Evolutionary conservation across 2,888 invertebrate genomes (phyloP).

Genomic region (Diachrysia chrysitis): DNA sequence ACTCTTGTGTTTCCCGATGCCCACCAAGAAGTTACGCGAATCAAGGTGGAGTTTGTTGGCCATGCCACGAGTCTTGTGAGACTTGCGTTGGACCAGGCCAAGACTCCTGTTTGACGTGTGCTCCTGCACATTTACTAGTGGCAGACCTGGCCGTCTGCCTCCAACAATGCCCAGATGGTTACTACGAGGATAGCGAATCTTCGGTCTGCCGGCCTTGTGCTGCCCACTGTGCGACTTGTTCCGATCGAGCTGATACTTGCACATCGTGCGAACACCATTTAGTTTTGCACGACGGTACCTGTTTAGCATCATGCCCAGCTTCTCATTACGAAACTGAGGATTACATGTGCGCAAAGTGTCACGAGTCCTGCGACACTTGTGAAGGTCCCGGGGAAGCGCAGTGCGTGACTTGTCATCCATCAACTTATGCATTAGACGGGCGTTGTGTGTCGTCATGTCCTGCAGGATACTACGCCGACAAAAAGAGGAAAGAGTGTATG

Average conservation of each 20-base stretch:
- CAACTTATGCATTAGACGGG: conserved; percentile 92
- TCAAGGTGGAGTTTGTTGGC: conserved; percentile 94
- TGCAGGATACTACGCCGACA: conserved; percentile 92
- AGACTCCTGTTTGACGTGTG: conserved; percentile 95
- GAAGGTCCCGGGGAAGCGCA: conserved; percentile 93
- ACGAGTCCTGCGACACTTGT: conserved; percentile 94
- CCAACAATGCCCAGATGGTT: conserved; percentile 96
- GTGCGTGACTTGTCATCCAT: conserved; percentile 94
- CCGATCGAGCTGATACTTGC: conserved; percentile 94
- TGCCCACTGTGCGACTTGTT: conserved; percentile 95
- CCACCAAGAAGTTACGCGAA: conserved; percentile 95
- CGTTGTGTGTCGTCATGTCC: conserved; percentile 93
- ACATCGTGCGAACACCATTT: conserved; percentile 96
- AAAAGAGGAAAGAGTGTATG: conserved; percentile 94
- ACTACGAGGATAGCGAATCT: conserved; percentile 93
- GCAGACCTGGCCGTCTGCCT: conserved; percentile 96
- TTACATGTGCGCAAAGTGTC: conserved; percentile 94
- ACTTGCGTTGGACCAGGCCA: conserved; percentile 96
- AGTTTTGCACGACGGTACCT: conserved; percentile 94
- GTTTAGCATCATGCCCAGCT: conserved; percentile 94
- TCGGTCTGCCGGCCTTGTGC: conserved; percentile 95
- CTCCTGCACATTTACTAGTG: conserved; percentile 94
- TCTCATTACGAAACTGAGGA: conserved; percentile 96
- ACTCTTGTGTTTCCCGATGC: conserved; percentile 95
- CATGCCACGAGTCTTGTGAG: conserved; percentile 96